phyloP scores from a whole-genome alignment of 2,113 vertebrate genomes.

The Boulengerochromis microlepis region DNA sequence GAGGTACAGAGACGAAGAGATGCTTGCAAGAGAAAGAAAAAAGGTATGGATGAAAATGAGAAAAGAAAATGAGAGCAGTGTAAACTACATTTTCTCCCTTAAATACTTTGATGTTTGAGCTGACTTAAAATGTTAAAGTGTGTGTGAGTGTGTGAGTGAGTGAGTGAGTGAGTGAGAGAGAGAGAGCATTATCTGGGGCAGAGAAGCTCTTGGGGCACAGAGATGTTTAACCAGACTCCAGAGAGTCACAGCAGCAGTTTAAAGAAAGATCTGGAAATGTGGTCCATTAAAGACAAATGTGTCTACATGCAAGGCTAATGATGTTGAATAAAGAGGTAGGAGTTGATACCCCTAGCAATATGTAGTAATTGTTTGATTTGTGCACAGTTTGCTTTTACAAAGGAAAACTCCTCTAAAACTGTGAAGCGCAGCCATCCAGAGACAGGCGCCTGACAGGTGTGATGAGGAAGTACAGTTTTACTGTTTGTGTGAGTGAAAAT shows the following conservation, averaged over 20 bases:
- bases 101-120: neutral
- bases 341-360: neutral
- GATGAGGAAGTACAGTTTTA: constrained; percentile 25
- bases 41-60: constrained; percentile 70
- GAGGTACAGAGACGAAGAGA: constrained; percentile 80
- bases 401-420: neutral
- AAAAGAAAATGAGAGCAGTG: neutral
- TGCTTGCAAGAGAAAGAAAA: constrained; percentile 58
- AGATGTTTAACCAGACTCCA: neutral
- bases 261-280: neutral
- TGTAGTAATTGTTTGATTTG: neutral
- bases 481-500: neutral
- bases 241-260: neutral
- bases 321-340: neutral
- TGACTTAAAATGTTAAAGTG: neutral
- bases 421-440: neutral
- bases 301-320: neutral
- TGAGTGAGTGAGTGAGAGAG: fast-evolving
- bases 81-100: neutral
- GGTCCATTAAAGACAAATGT: neutral
- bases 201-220: neutral
- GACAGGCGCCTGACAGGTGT: constrained; percentile 24
- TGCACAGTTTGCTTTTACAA: neutral
- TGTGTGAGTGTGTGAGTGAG: neutral
- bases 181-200: neutral